Base-by-base conservation (phyloP, 2,888 invertebrate genomes). In the Autographa gamma region DNA sequence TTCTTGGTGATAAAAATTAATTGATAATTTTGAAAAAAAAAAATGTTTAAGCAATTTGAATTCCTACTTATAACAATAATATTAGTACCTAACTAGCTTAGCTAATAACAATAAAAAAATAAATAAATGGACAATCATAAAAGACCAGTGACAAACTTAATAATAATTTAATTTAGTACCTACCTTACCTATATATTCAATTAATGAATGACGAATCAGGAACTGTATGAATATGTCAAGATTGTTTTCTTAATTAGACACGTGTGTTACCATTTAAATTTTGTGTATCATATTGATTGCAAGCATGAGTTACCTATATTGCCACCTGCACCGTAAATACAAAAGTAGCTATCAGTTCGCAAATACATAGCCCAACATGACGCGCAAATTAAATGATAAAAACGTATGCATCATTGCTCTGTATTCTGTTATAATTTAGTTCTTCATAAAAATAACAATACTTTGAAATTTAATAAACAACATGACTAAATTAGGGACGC, bases 401-500 rank as follows among this genome's bases (percentile, higher is more conserved):
- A 43, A 43, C 14, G 34, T 5, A 34, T 34, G 0, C 2, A 41
- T 41, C 7, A 41, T 11, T 14, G 18, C 52, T 18, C 5, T 11
- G 16, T 19, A 11, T 54, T 54, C 48, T 1, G 48, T n/a, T n/a
- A 48, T 48, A n/a, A n/a, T 6, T n/a, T n/a, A 7, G 38, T 38
- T 38, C 11, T 48, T 48, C 48, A n/a, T n/a, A n/a, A 48, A n/a
- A 48, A 16, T 43, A 43, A 14, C 43, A 43, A 43, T 7, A n/a
- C 48, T 6, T 48, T 48, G 4, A 48, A 48, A 48, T 48, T 48
- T 48, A 69, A 65, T 65, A 64, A 67, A 69, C 70, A 72, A 70
- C 72, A 83, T 86, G 89, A 89, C 88, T 82, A 86, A 80, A 73
- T 71, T 74, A 62, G 25, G 71, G 73, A 76, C 71, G 69, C 73